A percentile compares a stretch with the other conserved stretches of the same genome.
phyloP scores from a whole-genome alignment of 2,888 invertebrate species.

The Cephus spinipes region DNA sequence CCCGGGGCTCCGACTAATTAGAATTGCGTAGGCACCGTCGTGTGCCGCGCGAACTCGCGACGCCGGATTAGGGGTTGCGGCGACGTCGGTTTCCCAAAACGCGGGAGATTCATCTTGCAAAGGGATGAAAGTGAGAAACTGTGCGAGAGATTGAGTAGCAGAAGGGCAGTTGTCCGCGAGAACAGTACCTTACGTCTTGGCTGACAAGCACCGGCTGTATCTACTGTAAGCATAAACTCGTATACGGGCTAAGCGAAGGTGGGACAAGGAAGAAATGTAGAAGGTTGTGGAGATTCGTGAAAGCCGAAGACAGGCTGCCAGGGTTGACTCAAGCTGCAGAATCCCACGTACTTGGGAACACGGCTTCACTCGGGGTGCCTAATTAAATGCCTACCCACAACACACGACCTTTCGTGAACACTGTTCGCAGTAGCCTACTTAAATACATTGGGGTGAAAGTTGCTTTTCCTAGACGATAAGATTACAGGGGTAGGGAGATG shows the following conservation, averaged over 20 bases:
- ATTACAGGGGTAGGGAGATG: neutral
- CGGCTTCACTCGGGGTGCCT: conserved; percentile 28
- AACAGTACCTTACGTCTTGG: neutral
- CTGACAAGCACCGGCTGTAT: neutral
- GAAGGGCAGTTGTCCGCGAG: neutral
- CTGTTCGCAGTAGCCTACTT: conserved; percentile 26
- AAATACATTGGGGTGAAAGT: conserved; percentile 10
- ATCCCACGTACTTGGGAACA: conserved; percentile 35
- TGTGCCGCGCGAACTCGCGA: conserved; percentile 20
- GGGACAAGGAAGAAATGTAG: neutral
- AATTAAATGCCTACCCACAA: conserved; percentile 45
- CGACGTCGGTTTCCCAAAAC: conserved; percentile 25
- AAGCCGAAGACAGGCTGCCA: conserved; percentile 16
- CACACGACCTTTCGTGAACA: conserved; percentile 23
- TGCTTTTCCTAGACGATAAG: neutral
- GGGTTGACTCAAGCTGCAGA: conserved; percentile 43
- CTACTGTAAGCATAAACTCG: neutral
- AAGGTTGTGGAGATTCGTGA: neutral
- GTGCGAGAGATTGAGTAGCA: conserved; percentile 12
- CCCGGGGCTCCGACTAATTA: conserved; percentile 2
- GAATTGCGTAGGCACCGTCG: neutral
- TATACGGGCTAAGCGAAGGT: neutral
- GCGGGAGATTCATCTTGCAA: conserved; percentile 23
- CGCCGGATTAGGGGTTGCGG: conserved; percentile 25
- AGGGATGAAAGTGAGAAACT: conserved; percentile 13